Evolutionary conservation across 2,888 invertebrate genomes (phyloP).

Genomic region (Silvanus unidentatus): DNA sequence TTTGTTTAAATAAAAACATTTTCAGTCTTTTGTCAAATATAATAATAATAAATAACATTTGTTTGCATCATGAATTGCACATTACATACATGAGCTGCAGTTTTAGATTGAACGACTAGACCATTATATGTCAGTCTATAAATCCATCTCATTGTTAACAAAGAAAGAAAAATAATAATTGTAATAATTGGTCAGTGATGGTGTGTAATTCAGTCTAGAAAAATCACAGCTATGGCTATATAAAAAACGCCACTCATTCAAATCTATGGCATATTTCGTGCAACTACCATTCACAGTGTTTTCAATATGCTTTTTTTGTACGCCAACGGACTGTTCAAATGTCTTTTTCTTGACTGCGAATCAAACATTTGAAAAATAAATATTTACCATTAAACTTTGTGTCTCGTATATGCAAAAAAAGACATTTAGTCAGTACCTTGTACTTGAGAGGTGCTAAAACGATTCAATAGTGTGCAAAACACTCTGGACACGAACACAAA

Average conservation of each 20-base stretch:
- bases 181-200: slow-evolving; percentile 26
- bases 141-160: slow-evolving; percentile 20
- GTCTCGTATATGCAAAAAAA: slow-evolving; percentile 3
- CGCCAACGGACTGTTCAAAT: slow-evolving; percentile 2
- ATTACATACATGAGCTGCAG: slow-evolving; percentile 34
- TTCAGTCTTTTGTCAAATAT: slow-evolving; percentile 29
- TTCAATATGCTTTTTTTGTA: neutral
- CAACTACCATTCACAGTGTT: slow-evolving; percentile 25
- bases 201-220: slow-evolving; percentile 35
- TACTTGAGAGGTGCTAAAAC: slow-evolving; percentile 31
- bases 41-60: slow-evolving; percentile 21
- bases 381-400: neutral
- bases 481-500: slow-evolving; percentile 24
- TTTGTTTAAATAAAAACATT: slow-evolving; percentile 19
- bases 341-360: neutral
- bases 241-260: slow-evolving; percentile 31
- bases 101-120: slow-evolving; percentile 32
- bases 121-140: slow-evolving; percentile 34
- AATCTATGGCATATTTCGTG: slow-evolving; percentile 36
- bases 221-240: slow-evolving; percentile 57
- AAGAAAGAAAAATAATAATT: slow-evolving; percentile 23
- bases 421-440: slow-evolving; percentile 11
- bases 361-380: neutral
- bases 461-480: slow-evolving; percentile 35
- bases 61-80: slow-evolving; percentile 34